phyloP scores from a whole-genome alignment of 1,140 invertebrate species.

The Penaeus japonicus region DNA sequence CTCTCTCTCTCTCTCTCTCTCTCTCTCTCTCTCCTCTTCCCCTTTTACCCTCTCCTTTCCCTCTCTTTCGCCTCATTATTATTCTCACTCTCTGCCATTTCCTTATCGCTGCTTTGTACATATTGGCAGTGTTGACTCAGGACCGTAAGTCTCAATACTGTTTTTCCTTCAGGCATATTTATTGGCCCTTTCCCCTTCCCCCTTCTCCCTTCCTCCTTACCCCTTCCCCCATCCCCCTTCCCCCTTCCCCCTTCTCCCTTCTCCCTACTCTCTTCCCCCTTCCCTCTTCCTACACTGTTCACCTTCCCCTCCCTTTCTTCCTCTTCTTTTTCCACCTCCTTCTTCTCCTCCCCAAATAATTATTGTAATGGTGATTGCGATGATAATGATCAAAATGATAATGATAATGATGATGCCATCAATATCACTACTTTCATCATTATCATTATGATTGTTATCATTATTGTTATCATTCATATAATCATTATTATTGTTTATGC shows the following conservation, averaged over 20 bases:
- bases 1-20: slow-evolving; percentile 15
- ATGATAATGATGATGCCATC: no score
- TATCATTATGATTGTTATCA: not conserved
- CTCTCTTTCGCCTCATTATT: not conserved
- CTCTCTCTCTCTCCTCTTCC: not conserved
- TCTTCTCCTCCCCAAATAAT: not conserved
- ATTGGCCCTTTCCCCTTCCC: not conserved
- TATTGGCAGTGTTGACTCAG: not conserved
- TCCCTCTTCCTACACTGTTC: not conserved
- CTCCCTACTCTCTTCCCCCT: not conserved
- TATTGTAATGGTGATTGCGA: no score
- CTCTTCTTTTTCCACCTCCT: not conserved
- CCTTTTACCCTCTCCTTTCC: not conserved
- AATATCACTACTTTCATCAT: no score
- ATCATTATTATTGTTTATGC: not conserved
- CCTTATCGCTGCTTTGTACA: not conserved
- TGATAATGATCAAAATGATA: no score
- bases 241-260: not conserved
- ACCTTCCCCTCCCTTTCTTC: not conserved
- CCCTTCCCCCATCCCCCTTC: not conserved
- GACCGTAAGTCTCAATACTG: no score
- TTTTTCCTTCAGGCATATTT: not conserved
- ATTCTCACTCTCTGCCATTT: slow-evolving; percentile 1
- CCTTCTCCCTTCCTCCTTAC: slow-evolving; percentile 2
- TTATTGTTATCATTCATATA: not conserved